Conservation (phyloP, 2,113 vertebrate species). For the Caloenas nicobarica region DNA sequence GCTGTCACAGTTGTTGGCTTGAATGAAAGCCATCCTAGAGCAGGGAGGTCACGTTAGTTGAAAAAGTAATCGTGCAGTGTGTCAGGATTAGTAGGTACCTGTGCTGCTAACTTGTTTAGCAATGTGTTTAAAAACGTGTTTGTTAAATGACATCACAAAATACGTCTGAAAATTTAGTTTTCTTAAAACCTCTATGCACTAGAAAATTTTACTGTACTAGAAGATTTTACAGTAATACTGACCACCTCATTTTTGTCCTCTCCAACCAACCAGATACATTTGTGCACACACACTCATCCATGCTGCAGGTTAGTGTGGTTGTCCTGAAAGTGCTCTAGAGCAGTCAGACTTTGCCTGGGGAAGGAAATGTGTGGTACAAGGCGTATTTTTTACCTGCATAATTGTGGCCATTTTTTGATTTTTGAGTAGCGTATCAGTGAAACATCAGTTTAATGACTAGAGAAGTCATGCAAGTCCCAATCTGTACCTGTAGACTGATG, state of each 20-base stretch:
- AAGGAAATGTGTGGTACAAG: neutral
- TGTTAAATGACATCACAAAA: neutral
- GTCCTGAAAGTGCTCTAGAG: neutral
- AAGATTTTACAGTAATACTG: neutral
- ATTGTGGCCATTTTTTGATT: neutral
- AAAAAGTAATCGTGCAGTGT: neutral
- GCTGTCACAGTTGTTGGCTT: neutral
- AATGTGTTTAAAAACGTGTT: neutral
- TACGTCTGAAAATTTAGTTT: neutral
- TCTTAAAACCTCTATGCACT: neutral
- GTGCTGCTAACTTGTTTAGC: neutral
- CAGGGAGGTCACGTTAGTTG: fast-evolving
- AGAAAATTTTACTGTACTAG: neutral
- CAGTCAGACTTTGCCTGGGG: neutral
- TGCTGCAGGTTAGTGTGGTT: neutral
- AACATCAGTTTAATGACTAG: neutral
- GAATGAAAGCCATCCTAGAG: neutral
- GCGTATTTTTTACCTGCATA: neutral
- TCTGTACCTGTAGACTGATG: neutral
- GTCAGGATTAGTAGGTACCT: neutral
- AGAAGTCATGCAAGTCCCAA: neutral
- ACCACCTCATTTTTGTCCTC: neutral
- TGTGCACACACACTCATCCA: fast-evolving
- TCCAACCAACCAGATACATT: neutral
- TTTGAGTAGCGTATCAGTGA: neutral